Evolutionary conservation across 2,797 vertebrate species (phyloP), one percentile per base, ranked within the genome.

Genomic region (Saxicola maurus): DNA sequence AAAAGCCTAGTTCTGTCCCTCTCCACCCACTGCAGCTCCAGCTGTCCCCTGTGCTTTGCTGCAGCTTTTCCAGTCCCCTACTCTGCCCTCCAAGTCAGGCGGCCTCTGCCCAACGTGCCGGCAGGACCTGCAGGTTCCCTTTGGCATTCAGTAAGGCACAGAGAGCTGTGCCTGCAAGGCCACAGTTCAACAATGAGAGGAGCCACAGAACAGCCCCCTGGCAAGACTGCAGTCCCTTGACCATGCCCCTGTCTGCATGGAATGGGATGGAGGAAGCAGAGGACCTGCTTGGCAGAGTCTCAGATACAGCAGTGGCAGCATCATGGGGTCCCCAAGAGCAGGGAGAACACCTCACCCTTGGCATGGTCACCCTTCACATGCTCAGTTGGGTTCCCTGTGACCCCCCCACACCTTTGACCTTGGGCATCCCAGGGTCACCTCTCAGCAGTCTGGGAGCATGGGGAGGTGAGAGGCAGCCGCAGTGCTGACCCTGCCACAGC

Each of bases 361-460:
- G 53, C 45, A 30, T 4, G 0, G 49, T n/a, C 59, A 60, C 59
- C 51, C 30, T 17, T 20, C 10, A 1, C 42, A 49, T 0, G 2
- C 42, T 61, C 24, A 30, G 0, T 0, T 2, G 4, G n/a, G 48
- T 42, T 61, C 25, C 13, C 38, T 24, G 21, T 21, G n/a, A 62
- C 24, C 25, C 31, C 31, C 28, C 31, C 1, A 12, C 19, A 19
- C 21, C 2, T 5, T 25, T 45, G 28, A 59, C 61, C 48, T 49
- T 13, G 40, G 73, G 10, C 21, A 62, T 72, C 52, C 31, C 38
- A 28, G 74, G 16, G 46, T 52, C 1, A 2, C n/a, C 11, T 75
- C 31, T 6, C 16, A 0, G 21, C 3, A 1, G n/a, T 46, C n/a
- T 35, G 7, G 3, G 27, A 49, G 59, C 20, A 2, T 0, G 3